phyloP scores from a whole-genome alignment of 2,888 invertebrate genomes.

The Aporophyla lueneburgensis region DNA sequence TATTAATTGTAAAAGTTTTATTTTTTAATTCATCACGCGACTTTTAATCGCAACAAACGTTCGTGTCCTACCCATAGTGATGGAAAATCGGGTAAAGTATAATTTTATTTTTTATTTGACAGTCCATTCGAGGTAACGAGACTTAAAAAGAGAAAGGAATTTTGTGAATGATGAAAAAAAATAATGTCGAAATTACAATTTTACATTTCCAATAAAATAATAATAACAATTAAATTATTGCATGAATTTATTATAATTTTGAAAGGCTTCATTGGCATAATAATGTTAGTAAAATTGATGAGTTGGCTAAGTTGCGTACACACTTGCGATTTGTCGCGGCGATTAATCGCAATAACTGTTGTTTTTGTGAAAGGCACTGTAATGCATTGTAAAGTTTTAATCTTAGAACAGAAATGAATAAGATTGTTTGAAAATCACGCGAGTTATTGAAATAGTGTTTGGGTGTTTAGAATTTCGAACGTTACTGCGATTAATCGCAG shows the following conservation, averaged over 20 bases:
- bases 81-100: constrained; percentile 38
- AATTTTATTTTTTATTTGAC: constrained; percentile 38
- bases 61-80: constrained; percentile 16
- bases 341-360: constrained; percentile 38
- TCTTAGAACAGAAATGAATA: neutral
- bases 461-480: constrained; percentile 1
- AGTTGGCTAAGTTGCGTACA: constrained; percentile 37
- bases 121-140: constrained; percentile 46
- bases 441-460: neutral
- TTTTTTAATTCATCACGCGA: constrained; percentile 42
- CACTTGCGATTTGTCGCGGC: constrained; percentile 48
- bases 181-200: constrained; percentile 39
- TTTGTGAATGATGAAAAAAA: constrained; percentile 50
- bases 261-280: constrained; percentile 65
- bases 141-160: constrained; percentile 34
- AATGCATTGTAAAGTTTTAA: neutral
- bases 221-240: constrained; percentile 57
- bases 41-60: constrained; percentile 25
- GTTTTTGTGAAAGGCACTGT: neutral
- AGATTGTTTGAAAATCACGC: constrained; percentile 4
- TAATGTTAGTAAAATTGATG: constrained; percentile 47
- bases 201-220: constrained; percentile 56
- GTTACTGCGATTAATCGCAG: constrained; percentile 43
- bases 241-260: constrained; percentile 45
- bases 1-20: constrained; percentile 38